Evolutionary conservation across 2,888 invertebrate genomes (phyloP).

Genomic region (Periphyllus acericola): DNA sequence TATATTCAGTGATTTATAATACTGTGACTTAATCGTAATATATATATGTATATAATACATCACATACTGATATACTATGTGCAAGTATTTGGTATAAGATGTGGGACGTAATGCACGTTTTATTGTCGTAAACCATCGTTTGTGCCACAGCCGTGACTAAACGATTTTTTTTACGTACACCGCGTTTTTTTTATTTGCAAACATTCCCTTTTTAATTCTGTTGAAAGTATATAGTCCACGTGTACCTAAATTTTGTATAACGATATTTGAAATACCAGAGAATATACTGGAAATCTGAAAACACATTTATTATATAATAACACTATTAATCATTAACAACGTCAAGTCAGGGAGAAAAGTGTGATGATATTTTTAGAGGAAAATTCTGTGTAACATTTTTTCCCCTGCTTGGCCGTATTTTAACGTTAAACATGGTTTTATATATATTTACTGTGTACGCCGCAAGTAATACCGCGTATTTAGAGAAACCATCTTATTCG

Average conservation of each 20-base stretch:
- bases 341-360: background rate
- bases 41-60: background rate
- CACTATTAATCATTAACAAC: background rate
- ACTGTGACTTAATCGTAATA: slow-evolving; percentile 33
- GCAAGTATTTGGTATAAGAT: background rate
- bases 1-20: slow-evolving; percentile 41
- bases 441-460: background rate
- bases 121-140: slow-evolving; percentile 44
- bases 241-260: background rate
- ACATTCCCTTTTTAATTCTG: slow-evolving; percentile 6
- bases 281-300: slow-evolving; percentile 11
- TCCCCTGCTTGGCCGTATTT: background rate
- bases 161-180: slow-evolving; percentile 22
- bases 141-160: slow-evolving; percentile 24
- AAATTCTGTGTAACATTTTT: background rate
- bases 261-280: background rate
- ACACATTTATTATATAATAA: slow-evolving; percentile 2
- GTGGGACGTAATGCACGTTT: slow-evolving; percentile 27
- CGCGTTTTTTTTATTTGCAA: slow-evolving; percentile 6
- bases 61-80: background rate
- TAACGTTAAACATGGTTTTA: background rate
- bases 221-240: background rate
- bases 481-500: background rate
- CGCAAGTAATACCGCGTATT: background rate
- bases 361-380: background rate